Conservation (phyloP, 1,140 invertebrate species). For the Pararge aegeria region DNA sequence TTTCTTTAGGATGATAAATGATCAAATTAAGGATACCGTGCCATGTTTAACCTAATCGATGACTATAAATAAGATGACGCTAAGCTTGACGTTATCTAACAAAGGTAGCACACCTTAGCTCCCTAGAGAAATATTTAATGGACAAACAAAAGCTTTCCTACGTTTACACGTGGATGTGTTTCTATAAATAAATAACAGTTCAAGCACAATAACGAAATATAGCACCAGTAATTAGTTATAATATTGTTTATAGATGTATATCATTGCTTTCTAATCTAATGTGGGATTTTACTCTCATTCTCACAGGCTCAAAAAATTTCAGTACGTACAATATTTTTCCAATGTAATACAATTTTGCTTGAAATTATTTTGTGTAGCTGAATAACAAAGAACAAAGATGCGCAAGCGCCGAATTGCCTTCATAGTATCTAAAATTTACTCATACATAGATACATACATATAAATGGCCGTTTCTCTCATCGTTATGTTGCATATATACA, state of each 20-base stretch:
- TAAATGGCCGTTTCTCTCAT: constrained; percentile 68
- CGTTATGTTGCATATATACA: constrained; percentile 64
- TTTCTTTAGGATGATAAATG: constrained; percentile 4
- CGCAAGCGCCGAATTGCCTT: constrained; percentile 46
- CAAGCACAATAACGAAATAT: no score
- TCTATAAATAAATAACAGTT: no score
- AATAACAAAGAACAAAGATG: constrained; percentile 3
- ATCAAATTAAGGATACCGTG: constrained; percentile 4
- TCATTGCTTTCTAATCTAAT: no score
- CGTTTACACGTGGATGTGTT: no score
- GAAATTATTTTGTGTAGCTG: neutral
- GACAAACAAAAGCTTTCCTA: neutral
- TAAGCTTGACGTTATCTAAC: constrained; percentile 3
- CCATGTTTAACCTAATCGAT: constrained; percentile 6
- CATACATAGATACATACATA: constrained; percentile 49
- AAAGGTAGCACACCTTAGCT: neutral
- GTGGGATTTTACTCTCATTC: no score
- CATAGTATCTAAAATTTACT: constrained; percentile 61
- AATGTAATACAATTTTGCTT: neutral
- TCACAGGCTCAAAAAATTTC: no score
- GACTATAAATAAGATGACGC: constrained; percentile 8
- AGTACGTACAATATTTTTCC: no score
- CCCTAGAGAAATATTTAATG: neutral
- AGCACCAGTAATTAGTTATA: no score
- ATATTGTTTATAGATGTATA: no score